Percentiles rank a stretch among this genome's conserved stretches.
These are phyloP conservation scores for Dasypolia templi DNA, from an alignment of 2,888 invertebrate species.

Conservation along the genomic window DNA sequence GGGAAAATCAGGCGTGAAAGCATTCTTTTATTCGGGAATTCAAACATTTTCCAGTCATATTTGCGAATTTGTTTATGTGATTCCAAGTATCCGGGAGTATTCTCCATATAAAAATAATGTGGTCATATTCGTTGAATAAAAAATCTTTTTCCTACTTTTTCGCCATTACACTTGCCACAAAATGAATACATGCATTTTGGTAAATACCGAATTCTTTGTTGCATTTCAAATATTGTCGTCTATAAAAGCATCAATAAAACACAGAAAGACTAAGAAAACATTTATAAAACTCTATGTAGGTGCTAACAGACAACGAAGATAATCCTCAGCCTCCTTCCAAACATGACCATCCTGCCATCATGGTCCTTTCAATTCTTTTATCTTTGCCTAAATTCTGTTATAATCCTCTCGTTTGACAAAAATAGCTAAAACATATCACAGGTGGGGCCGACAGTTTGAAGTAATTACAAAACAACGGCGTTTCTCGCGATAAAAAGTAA, in stretches of 20 bases:
- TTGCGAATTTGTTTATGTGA: neutral
- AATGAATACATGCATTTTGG: too few relatives aligned
- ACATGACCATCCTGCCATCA: neutral
- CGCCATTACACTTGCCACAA: too few relatives aligned
- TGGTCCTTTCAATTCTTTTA: neutral
- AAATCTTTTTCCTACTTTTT: too few relatives aligned
- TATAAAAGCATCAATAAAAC: neutral
- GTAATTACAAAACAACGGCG: neutral
- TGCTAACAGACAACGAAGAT: neutral
- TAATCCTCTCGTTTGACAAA: neutral
- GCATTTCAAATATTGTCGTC: neutral
- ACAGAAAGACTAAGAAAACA: neutral
- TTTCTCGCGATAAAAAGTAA: constrained; percentile 4
- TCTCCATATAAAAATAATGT: too few relatives aligned
- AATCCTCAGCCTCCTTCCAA: neutral
- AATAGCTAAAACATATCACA: constrained; percentile 8
- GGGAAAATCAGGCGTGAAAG: neutral
- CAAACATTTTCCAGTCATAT: neutral
- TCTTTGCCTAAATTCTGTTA: neutral
- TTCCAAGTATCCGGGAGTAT: too few relatives aligned
- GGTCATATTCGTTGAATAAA: too few relatives aligned
- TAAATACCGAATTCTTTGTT: too few relatives aligned
- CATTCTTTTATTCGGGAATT: neutral
- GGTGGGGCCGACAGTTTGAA: neutral
- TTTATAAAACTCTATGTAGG: neutral